Base-by-base conservation (phyloP, 2,113 vertebrate species). In the Hemichromis elongatus region DNA sequence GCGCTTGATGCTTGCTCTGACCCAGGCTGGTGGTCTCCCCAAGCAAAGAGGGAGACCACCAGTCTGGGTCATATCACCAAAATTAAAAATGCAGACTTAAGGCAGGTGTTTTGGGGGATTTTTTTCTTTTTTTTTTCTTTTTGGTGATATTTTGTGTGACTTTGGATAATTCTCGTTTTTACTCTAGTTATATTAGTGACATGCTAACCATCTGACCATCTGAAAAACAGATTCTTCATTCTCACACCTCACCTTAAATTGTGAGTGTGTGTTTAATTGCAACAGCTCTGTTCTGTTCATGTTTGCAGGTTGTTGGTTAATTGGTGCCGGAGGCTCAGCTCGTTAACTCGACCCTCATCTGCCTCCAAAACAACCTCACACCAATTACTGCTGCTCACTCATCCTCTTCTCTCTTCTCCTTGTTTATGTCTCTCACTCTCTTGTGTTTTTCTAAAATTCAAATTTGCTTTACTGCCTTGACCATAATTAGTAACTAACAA, bases 311-410 rank as follows among this genome's bases (percentile, higher is more conserved):
- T 88, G 87, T 53, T 79, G 82, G 73, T 86, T 90, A 93, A 92
- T 90, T 90, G 88, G 81, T 55, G 85, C 89, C 81, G 63, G 84
- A 93, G 89, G 88, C 83, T 90, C 45, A 66, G 83, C 85, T 92
- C 52, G 63, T 91, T 90, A 92, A 83, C 56, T 90, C 83, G 40
- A 70, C 61, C 80, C 85, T 90, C 83, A 86, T 90, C 90, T 88
- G 88, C 86, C 83, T 89, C 85, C 47, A 42, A 88, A 90, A 93
- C 92, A 90, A 37, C 54, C 66, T 91, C 82, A 75, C 53, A 81
- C 86, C 86, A 91, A 90, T 92, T 91, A 91, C 84, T 73, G 16
- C 63, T 19, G 21, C 79, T 78, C 59, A 1, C 77, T 33, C 84
- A 1, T 42, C 53, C 45, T 77, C 37, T 10, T 19, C 35, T 47